Conservation (phyloP, 2,797 vertebrate genomes). For the Diplodus sargus region DNA sequence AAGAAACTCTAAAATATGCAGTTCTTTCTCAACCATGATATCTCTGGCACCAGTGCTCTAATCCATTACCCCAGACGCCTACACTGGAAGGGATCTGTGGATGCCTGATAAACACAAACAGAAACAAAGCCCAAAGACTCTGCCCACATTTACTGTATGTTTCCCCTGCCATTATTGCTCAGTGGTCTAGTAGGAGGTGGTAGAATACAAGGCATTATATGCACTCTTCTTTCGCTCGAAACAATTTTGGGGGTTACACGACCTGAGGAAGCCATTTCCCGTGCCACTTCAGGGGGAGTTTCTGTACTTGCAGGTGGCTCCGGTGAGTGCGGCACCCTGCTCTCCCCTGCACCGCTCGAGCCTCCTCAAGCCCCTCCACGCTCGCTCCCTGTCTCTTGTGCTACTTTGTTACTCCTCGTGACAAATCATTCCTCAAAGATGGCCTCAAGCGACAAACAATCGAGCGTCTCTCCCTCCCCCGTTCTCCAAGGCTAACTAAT, state of each 20-base stretch:
- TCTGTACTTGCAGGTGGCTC: conserved; percentile 40
- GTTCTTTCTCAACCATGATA: conserved; percentile 77
- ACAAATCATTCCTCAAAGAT: conserved; percentile 55
- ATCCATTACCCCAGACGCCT: conserved; percentile 83
- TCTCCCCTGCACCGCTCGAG: background rate
- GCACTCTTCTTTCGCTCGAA: conserved; percentile 42
- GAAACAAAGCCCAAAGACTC: conserved; percentile 79
- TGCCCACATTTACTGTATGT: conserved; percentile 78
- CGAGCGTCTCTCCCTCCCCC: background rate
- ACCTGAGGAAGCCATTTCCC: conserved; percentile 61
- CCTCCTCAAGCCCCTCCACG: conserved; percentile 28
- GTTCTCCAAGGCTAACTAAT: conserved; percentile 59
- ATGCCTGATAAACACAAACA: conserved; percentile 84
- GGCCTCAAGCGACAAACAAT: conserved; percentile 59
- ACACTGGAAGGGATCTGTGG: conserved; percentile 81
- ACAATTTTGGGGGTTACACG: conserved; percentile 48
- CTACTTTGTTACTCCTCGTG: conserved; percentile 31
- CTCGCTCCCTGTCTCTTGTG: background rate
- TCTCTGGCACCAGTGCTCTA: conserved; percentile 79
- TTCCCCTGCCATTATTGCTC: conserved; percentile 66
- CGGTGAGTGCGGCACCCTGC: conserved; percentile 8
- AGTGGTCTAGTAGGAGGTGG: conserved; percentile 55
- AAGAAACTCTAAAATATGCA: conserved; percentile 79
- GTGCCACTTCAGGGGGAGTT: conserved; percentile 33
- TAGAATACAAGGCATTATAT: conserved; percentile 50